phyloP scores from a whole-genome alignment of 2,113 vertebrate genomes.

The Silurus asotus region DNA sequence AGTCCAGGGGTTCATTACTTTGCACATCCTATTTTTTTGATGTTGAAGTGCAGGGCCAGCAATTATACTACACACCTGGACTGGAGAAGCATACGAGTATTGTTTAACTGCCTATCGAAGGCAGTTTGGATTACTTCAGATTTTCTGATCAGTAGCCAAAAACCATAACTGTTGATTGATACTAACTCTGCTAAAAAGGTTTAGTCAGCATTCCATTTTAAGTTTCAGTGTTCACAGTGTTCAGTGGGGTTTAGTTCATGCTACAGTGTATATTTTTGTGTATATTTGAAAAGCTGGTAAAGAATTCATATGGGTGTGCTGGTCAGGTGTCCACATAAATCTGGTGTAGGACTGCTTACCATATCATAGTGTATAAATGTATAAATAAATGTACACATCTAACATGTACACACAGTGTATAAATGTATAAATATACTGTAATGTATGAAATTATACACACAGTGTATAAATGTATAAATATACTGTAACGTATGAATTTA shows the following conservation, averaged over 20 bases:
- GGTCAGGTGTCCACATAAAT: not conserved
- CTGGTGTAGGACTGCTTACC: too few relatives aligned
- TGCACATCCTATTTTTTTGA: too few relatives aligned
- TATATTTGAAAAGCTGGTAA: not conserved
- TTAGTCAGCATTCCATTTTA: not conserved
- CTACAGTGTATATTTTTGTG: not conserved
- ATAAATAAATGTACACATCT: too few relatives aligned
- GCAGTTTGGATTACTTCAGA: too few relatives aligned
- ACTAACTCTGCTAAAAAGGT: too few relatives aligned
- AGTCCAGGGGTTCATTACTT: not conserved
- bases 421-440: not conserved
- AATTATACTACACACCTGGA: too few relatives aligned
- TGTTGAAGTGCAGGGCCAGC: too few relatives aligned
- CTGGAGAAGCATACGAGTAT: too few relatives aligned
- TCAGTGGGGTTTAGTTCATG: not conserved
- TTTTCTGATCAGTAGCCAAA: too few relatives aligned
- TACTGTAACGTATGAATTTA: not conserved
- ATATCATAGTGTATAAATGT: not conserved
- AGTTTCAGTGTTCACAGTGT: not conserved
- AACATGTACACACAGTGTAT: not conserved
- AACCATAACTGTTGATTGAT: too few relatives aligned
- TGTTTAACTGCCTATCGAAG: too few relatives aligned
- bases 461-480: not conserved
- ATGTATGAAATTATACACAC: too few relatives aligned
- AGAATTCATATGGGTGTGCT: not conserved